These are phyloP conservation scores for Meteorus sp. DNA, from an alignment of 1,140 invertebrate species.

Conservation along the genomic window DNA sequence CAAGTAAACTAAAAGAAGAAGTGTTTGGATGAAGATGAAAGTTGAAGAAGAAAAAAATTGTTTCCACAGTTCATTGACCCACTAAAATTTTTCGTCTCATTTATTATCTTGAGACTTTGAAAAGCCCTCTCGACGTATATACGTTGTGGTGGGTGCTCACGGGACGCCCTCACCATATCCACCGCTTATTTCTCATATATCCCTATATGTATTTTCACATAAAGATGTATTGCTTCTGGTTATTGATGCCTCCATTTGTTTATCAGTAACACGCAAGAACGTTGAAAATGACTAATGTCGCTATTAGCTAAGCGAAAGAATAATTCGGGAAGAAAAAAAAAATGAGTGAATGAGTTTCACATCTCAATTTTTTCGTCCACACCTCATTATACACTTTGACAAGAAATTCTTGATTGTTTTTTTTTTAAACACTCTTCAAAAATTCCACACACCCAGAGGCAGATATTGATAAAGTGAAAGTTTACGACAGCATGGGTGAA, in stretches of 20 bases:
- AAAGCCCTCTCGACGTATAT: too few species aligned
- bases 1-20: too few species aligned
- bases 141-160: slow-evolving; percentile 16
- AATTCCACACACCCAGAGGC: background rate
- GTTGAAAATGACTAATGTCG: slow-evolving; percentile 51
- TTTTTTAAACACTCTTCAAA: too few species aligned
- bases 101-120: slow-evolving; percentile 38
- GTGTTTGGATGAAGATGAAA: too few species aligned
- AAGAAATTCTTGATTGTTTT: too few species aligned
- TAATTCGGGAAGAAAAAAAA: background rate
- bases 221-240: slow-evolving; percentile 25
- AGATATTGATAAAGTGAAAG: slow-evolving; percentile 9
- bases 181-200: slow-evolving; percentile 19
- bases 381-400: too few species aligned
- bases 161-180: slow-evolving; percentile 20
- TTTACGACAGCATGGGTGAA: background rate
- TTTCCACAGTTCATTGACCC: background rate
- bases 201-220: slow-evolving; percentile 8
- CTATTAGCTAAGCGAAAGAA: slow-evolving; percentile 44
- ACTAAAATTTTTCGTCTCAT: background rate
- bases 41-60: too few species aligned
- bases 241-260: slow-evolving; percentile 55
- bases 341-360: slow-evolving; percentile 30
- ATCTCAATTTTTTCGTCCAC: slow-evolving; percentile 40
- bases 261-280: slow-evolving; percentile 41